A percentile compares a stretch with the other conserved stretches of the same genome.
Evolutionary conservation across 2,888 invertebrate species (phyloP).

Genomic region (Oxytorus armatus): DNA sequence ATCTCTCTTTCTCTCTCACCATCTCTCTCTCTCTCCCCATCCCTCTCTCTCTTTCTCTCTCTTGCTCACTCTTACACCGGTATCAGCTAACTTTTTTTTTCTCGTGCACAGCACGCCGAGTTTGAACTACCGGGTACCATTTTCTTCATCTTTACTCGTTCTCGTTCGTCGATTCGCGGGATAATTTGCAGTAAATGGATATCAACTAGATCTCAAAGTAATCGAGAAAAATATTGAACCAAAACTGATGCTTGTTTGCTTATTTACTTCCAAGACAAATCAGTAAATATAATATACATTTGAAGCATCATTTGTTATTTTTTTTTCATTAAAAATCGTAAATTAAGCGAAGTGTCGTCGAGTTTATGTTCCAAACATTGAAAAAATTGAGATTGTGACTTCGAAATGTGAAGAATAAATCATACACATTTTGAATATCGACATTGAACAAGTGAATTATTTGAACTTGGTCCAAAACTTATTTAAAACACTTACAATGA

Average conservation of each 20-base stretch:
- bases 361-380: not conserved
- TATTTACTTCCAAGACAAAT: too few species aligned
- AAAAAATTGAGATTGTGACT: not conserved
- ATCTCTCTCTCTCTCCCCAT: conserved; percentile 1
- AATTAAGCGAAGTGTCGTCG: not conserved
- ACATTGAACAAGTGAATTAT: not conserved
- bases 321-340: not conserved
- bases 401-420: conserved; percentile 1
- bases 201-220: conserved; percentile 43
- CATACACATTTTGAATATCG: not conserved
- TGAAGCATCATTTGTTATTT: too few species aligned
- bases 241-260: not conserved
- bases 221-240: conserved; percentile 8
- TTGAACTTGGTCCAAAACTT: not conserved
- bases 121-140: conserved; percentile 14
- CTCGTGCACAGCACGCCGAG: not conserved
- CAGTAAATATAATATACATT: too few species aligned
- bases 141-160: not conserved
- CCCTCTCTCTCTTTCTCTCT: conserved; percentile 7
- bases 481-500: not conserved
- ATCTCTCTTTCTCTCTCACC: not conserved
- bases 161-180: conserved; percentile 17
- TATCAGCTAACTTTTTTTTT: conserved; percentile 17
- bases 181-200: conserved; percentile 49
- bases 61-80: conserved; percentile 8